Evolutionary conservation across 1,140 invertebrate species (phyloP).

Genomic region (Triops cancriformis): DNA sequence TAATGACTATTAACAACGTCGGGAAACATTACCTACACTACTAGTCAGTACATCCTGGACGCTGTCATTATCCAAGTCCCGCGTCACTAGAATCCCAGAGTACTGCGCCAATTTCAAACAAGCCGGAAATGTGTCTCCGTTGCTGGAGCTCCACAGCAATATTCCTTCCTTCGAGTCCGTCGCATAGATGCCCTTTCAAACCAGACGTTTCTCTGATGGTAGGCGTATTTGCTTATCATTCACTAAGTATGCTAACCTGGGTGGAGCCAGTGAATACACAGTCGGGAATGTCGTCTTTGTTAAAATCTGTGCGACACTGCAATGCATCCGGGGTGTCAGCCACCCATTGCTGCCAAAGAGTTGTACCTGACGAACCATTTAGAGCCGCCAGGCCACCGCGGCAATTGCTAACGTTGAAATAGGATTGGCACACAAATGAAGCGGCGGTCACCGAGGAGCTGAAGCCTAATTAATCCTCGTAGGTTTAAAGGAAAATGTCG

Average conservation of each 20-base stretch:
- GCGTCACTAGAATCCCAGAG: not conserved
- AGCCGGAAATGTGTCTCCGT: not conserved
- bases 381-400: conserved; percentile 18
- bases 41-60: not conserved
- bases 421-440: conserved; percentile 21
- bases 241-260: not conserved
- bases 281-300: conserved; percentile 19
- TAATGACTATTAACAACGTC: not conserved
- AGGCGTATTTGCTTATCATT: not conserved
- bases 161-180: not conserved
- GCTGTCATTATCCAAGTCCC: not conserved
- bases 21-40: not conserved
- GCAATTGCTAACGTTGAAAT: conserved; percentile 22
- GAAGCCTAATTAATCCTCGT: not conserved
- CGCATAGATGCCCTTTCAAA: not conserved
- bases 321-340: conserved; percentile 6
- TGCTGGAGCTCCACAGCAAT: not conserved
- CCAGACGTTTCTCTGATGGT: not conserved
- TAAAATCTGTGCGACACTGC: conserved; percentile 20
- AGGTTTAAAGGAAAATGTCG: not conserved
- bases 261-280: conserved; percentile 18
- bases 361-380: conserved; percentile 19
- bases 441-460: not conserved
- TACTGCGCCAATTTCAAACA: not conserved
- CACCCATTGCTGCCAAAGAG: conserved; percentile 20